Conservation (phyloP, 2,888 invertebrate species). For the Ectemnius continuus region DNA sequence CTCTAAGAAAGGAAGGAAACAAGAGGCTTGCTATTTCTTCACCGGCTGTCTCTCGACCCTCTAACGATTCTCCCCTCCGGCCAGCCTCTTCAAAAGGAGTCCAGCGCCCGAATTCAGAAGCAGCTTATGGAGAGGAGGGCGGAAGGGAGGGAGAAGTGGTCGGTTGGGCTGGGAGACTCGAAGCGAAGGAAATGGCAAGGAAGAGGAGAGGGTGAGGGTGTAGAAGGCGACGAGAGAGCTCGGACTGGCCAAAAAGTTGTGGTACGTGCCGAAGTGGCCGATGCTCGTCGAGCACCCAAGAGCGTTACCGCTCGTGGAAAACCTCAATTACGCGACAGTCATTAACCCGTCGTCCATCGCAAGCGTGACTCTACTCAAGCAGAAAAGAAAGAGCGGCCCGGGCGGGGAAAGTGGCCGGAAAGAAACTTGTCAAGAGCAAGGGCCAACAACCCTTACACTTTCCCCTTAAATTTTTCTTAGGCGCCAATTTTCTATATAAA, state of each 20-base stretch:
- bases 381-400: slow-evolving; percentile 15
- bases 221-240: not conserved
- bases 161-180: not conserved
- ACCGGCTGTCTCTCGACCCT: slow-evolving; percentile 50
- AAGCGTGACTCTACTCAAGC: slow-evolving; percentile 20
- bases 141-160: not conserved
- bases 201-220: slow-evolving; percentile 8
- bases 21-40: slow-evolving; percentile 36
- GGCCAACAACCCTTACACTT: not conserved
- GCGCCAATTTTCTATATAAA: too few species aligned
- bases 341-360: slow-evolving; percentile 55
- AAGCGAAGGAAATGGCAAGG: slow-evolving; percentile 9
- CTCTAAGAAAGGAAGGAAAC: slow-evolving; percentile 1
- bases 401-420: slow-evolving; percentile 9
- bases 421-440: slow-evolving; percentile 9
- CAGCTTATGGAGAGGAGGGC: too few species aligned
- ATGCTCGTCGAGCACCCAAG: slow-evolving; percentile 14
- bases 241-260: slow-evolving; percentile 39
- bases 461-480: too few species aligned
- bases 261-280: slow-evolving; percentile 56
- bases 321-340: slow-evolving; percentile 57
- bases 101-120: too few species aligned
- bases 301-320: slow-evolving; percentile 38
- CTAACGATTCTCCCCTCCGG: slow-evolving; percentile 6
- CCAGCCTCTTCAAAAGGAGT: too few species aligned